Evolutionary conservation across 2,797 vertebrate genomes (phyloP).

Genomic region (Chaenodraco wilsoni): DNA sequence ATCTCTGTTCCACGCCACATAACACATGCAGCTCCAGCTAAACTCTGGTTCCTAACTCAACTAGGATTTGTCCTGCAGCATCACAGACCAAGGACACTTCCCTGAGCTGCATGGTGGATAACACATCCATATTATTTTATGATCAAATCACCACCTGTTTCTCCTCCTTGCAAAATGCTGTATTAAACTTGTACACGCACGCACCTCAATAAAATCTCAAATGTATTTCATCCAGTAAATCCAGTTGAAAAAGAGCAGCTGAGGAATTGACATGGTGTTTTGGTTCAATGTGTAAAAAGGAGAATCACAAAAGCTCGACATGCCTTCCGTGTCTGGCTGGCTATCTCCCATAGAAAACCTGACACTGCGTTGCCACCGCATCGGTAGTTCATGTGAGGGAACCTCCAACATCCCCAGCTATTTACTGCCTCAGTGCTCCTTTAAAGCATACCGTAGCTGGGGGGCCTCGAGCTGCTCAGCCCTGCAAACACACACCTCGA

Average conservation of each 20-base stretch:
- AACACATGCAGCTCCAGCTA: neutral
- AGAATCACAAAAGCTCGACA: constrained; percentile 53
- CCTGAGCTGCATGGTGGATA: constrained; percentile 8
- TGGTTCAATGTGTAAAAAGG: constrained; percentile 35
- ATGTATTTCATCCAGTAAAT: constrained; percentile 57
- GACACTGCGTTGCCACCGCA: constrained; percentile 37
- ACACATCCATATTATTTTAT: neutral
- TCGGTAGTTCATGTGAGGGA: constrained; percentile 47
- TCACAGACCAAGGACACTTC: neutral
- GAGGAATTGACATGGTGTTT: constrained; percentile 60
- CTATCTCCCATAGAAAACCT: constrained; percentile 50
- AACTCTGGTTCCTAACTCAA: neutral
- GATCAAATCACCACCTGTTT: constrained; percentile 66
- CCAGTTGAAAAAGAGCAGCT: constrained; percentile 66
- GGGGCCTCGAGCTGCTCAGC: constrained; percentile 24
- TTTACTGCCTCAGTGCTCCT: constrained; percentile 74
- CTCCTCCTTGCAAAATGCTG: constrained; percentile 24
- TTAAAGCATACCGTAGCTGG: constrained; percentile 59
- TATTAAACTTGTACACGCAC: constrained; percentile 13
- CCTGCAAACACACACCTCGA: constrained; percentile 15
- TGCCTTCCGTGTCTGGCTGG: constrained; percentile 35
- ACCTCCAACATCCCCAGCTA: constrained; percentile 60
- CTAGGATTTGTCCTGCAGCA: neutral
- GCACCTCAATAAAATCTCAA: constrained; percentile 50
- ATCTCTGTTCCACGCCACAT: constrained; percentile 6